Base-by-base conservation (phyloP, 1,140 invertebrate genomes). In the Drosophila sechellia region DNA sequence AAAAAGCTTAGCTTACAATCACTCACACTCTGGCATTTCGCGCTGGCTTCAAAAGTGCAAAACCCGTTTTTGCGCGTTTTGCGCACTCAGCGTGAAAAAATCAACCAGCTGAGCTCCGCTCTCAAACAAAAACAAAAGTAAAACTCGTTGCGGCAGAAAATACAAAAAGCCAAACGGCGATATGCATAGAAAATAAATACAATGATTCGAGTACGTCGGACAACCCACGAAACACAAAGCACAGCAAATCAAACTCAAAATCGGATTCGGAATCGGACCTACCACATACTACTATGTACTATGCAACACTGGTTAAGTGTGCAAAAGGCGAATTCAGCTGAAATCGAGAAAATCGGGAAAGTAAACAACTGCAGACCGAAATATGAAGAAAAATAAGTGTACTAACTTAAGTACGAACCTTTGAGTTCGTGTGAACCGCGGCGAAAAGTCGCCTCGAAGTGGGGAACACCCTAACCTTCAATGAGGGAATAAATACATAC, bases 1-100 rank as follows among this genome's bases (percentile, higher is more conserved):
- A 74, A 64, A 74, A 75, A 77, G 73, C 73, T 77, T 55, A 76
- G 74, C 72, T 77, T 77, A 77, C 48, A 72, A 40, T 70, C 64
- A 53, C 31, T 42, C 42, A 45, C 58, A 31, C 59, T 70, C 31
- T 37, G 25, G n/a, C 49, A 22, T 64, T 77, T 56, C 71, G 35
- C 68, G 37, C 42, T 77, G 57, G 81, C 81, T 60, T 66, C 74
- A 75, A 70, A 87, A 75, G 83, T 89, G 84, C 84, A 87, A 87
- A 87, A 87, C 84, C 89, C 73, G 84, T 87, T 87, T 86, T 87
- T 89, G 85, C 84, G 83, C 83, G 83, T 87, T 89, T 87, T 87
- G 83, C 80, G 85, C 84, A 89, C 85, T 84, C 80, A 84, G 84
- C 84, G 84, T 84, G 66, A 87, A 78, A 63, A 77, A 70, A 57